Evolutionary conservation across 1,140 invertebrate genomes (phyloP).

Genomic region (Cepaea nemoralis): DNA sequence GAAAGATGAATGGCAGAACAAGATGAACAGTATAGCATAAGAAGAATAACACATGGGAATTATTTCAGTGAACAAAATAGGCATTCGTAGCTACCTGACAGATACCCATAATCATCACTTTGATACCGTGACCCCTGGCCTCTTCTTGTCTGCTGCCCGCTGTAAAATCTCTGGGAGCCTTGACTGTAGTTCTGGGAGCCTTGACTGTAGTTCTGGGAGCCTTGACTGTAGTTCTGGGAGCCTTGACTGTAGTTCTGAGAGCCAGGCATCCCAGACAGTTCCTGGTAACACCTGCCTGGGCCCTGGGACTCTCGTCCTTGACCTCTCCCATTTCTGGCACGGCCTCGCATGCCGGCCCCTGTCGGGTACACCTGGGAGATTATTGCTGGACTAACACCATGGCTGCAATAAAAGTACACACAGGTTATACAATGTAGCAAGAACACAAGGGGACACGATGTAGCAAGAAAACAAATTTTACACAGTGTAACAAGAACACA

Average conservation of each 20-base stretch:
- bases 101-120: slow-evolving; percentile 9
- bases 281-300: not conserved
- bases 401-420: slow-evolving; percentile 18
- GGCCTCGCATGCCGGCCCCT: not conserved
- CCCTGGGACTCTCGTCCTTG: not conserved
- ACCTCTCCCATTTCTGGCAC: not conserved
- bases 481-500: too few relatives aligned
- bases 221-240: not conserved
- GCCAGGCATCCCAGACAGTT: not conserved
- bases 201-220: not conserved
- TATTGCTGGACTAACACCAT: slow-evolving; percentile 39
- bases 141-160: not conserved
- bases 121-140: not conserved
- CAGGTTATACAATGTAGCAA: too few relatives aligned
- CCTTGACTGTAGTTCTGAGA: not conserved
- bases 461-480: too few relatives aligned
- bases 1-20: too few relatives aligned
- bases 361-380: slow-evolving; percentile 31
- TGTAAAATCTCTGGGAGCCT: not conserved
- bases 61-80: too few relatives aligned
- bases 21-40: too few relatives aligned
- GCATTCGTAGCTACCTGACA: not conserved
- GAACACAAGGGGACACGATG: too few relatives aligned
- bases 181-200: not conserved
- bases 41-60: too few relatives aligned